Evolutionary conservation across 2,113 vertebrate genomes (phyloP).

Genomic region (human (Homo sapiens)): GRCh38 chr3:111958501-111959000

Average conservation of each 20-base stretch:
- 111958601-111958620: background rate
- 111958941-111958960: background rate
- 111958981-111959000: background rate
- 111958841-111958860: background rate
- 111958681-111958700: background rate
- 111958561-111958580: background rate
- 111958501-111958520: background rate
- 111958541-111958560: background rate
- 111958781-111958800: background rate
- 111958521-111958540: background rate
- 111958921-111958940: background rate
- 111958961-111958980: background rate
- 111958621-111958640: background rate
- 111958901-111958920: background rate
- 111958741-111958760: background rate
- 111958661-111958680: background rate
- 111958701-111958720: background rate
- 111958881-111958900: background rate
- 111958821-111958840: background rate
- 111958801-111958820: background rate
- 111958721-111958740: background rate
- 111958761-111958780: slow-evolving; percentile 10
- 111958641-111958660: background rate
- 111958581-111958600: background rate
- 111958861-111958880: background rate